These are phyloP conservation scores for Columbina picui DNA, from an alignment of 2,113 vertebrate genomes.

Conservation along the genomic window DNA sequence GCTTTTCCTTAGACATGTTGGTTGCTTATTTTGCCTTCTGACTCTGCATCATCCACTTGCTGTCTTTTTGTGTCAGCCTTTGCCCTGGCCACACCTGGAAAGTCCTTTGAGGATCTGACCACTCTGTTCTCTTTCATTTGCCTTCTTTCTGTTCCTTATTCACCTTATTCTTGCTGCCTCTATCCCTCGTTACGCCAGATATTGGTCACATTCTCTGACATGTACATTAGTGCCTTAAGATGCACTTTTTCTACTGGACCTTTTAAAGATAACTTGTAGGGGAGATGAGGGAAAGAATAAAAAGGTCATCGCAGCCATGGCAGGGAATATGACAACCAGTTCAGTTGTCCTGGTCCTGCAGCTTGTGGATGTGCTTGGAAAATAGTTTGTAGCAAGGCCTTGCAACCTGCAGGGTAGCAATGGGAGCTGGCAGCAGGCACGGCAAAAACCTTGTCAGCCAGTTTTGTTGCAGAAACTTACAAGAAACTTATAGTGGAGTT, in stretches of 20 bases:
- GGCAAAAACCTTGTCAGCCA: not conserved
- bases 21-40: not conserved
- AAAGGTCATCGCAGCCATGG: not conserved
- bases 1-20: not conserved
- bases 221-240: not conserved
- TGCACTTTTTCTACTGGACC: not conserved
- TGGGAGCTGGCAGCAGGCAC: not conserved
- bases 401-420: not conserved
- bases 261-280: not conserved
- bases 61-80: not conserved
- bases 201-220: not conserved
- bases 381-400: not conserved
- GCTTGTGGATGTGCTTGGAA: not conserved
- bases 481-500: not conserved
- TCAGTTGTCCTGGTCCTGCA: not conserved
- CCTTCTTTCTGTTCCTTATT: not conserved
- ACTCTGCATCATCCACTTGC: not conserved
- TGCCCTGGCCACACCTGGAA: not conserved
- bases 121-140: not conserved
- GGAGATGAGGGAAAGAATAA: not conserved
- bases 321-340: rapidly evolving
- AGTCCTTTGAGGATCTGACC: not conserved
- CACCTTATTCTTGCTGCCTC: not conserved
- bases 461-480: not conserved
- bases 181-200: not conserved